Evolutionary conservation across 2,888 invertebrate genomes (phyloP).

Genomic region (Mimachlamys varia): DNA sequence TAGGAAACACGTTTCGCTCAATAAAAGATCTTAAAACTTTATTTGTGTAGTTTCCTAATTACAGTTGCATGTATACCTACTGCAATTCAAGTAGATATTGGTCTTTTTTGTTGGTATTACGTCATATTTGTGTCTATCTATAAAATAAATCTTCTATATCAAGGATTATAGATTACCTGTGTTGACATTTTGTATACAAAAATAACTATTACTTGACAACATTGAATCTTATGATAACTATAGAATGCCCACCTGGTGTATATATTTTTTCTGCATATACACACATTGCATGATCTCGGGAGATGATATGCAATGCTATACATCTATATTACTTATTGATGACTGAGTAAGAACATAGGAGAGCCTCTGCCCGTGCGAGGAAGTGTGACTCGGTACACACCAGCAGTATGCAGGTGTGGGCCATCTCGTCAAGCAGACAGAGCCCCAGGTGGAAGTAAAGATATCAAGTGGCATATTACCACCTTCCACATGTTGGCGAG

Average conservation of each 20-base stretch:
- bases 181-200: no score
- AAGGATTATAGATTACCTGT: no score
- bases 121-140: no score
- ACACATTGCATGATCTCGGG: slow-evolving; percentile 2
- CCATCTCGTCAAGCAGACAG: neutral
- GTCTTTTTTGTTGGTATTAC: no score
- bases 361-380: neutral
- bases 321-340: neutral
- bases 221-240: neutral
- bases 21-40: no score
- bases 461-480: neutral
- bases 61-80: no score
- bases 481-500: neutral
- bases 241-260: neutral
- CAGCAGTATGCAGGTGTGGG: neutral
- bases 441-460: neutral
- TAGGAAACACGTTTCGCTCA: no score
- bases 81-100: no score
- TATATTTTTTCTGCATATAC: neutral
- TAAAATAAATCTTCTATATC: no score
- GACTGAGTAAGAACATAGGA: neutral
- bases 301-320: neutral
- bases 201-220: no score
- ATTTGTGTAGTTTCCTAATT: no score
- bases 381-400: slow-evolving; percentile 4